phyloP scores from a whole-genome alignment of 2,113 vertebrate genomes.

The Phaethornis superciliosus region DNA sequence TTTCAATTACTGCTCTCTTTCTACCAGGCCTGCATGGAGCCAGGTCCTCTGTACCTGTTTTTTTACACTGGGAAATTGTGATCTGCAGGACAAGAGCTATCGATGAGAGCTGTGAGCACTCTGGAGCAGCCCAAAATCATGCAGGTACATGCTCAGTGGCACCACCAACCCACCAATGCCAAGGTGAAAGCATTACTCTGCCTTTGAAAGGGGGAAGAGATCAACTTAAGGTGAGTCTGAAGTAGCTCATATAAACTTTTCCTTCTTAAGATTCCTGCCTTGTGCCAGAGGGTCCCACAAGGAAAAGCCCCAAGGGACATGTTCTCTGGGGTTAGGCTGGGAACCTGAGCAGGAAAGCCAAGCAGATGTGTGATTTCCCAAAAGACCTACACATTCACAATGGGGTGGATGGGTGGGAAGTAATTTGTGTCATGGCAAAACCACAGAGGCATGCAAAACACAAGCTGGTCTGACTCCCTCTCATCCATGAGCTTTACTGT shows the following conservation, averaged over 20 bases:
- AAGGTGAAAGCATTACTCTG: background rate
- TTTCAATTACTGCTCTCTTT: background rate
- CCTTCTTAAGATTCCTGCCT: background rate
- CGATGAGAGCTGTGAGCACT: accelerated
- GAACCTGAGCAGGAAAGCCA: background rate
- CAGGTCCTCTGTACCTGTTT: background rate
- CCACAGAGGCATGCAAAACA: accelerated
- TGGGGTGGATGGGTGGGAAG: accelerated
- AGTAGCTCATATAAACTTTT: background rate
- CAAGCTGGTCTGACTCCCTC: background rate
- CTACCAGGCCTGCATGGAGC: background rate
- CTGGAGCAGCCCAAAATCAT: background rate
- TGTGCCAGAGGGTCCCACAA: background rate
- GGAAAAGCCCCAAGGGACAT: background rate
- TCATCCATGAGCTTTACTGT: background rate
- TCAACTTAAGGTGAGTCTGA: background rate
- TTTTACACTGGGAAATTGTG: background rate
- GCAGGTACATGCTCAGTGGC: background rate
- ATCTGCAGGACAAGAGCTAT: background rate
- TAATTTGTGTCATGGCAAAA: background rate
- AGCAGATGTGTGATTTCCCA: background rate
- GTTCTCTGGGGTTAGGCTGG: background rate
- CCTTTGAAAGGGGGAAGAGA: background rate
- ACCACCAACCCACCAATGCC: background rate
- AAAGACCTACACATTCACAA: background rate